Evolutionary conservation across 2,797 vertebrate species (phyloP).

Genomic region (Rhynchonycteris naso): DNA sequence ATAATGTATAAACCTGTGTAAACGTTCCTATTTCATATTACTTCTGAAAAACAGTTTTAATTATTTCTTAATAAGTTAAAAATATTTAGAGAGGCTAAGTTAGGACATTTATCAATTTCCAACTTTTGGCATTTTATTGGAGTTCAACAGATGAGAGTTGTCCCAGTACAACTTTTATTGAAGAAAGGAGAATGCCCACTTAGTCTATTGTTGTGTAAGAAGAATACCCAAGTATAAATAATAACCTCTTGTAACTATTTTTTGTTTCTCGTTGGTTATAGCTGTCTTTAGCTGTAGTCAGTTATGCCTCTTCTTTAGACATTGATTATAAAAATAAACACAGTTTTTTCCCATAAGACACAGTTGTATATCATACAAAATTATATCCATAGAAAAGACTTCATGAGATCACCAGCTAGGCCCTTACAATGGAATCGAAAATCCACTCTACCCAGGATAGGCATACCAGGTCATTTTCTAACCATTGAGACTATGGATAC

Average conservation of each 20-base stretch:
- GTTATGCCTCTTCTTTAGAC: constrained; percentile 1
- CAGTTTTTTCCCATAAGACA: constrained; percentile 26
- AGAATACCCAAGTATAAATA: constrained; percentile 3
- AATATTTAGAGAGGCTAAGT: constrained; percentile 48
- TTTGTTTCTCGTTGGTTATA: constrained; percentile 40
- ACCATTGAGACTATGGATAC: constrained; percentile 41
- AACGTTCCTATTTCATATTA: constrained; percentile 18
- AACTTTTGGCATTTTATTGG: constrained; percentile 34
- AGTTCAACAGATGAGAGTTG: background rate
- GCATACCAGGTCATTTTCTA: constrained; percentile 46
- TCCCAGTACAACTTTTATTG: background rate
- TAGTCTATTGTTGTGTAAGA: background rate
- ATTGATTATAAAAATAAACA: constrained; percentile 55
- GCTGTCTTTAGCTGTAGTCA: background rate
- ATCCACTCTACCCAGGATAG: background rate
- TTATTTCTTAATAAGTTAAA: constrained; percentile 49
- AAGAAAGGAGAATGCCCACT: background rate
- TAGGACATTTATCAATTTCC: background rate
- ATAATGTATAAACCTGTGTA: background rate
- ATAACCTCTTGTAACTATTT: background rate
- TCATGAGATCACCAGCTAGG: constrained; percentile 43
- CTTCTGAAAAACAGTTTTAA: constrained; percentile 29
- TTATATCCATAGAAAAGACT: constrained; percentile 32
- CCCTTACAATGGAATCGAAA: constrained; percentile 41
- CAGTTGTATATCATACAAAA: background rate